Conservation (phyloP, 2,797 vertebrate species). For the Scyliorhinus canicula region DNA sequence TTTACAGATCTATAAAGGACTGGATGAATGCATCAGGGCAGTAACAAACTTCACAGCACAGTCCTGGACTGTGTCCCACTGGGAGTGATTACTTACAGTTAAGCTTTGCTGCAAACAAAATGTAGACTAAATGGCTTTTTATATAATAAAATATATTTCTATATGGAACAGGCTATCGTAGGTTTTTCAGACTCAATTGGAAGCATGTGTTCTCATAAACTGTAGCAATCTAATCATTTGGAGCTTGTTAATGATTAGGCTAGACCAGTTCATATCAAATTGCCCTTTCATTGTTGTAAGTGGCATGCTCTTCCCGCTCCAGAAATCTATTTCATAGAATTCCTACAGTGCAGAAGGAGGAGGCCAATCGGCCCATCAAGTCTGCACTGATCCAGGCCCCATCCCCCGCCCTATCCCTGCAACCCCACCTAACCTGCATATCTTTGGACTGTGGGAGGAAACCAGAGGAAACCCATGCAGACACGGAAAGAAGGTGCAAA, state of each 20-base stretch:
- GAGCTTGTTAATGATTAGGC: slow-evolving; percentile 20
- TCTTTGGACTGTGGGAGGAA: no score
- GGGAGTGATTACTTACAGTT: not conserved
- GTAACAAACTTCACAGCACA: not conserved
- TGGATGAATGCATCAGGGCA: not conserved
- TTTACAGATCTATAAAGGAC: not conserved
- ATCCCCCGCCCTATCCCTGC: no score
- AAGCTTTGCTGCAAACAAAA: not conserved
- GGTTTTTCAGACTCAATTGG: slow-evolving; percentile 27
- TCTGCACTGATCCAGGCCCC: no score
- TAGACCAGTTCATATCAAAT: slow-evolving; percentile 19
- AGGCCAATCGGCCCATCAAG: no score
- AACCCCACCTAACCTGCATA: no score
- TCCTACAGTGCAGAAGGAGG: no score
- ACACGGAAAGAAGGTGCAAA: no score
- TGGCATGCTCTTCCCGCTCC: not conserved
- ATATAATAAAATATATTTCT: not conserved
- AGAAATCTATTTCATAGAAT: slow-evolving; percentile 11
- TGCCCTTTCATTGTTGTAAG: not conserved
- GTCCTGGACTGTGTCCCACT: not conserved
- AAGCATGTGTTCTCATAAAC: slow-evolving; percentile 15
- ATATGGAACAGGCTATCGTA: not conserved
- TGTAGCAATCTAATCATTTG: slow-evolving; percentile 10
- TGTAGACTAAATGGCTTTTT: not conserved
- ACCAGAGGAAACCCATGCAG: no score